Evolutionary conservation across 2,113 vertebrate genomes (phyloP).

Genomic region (Panthera leo): DNA sequence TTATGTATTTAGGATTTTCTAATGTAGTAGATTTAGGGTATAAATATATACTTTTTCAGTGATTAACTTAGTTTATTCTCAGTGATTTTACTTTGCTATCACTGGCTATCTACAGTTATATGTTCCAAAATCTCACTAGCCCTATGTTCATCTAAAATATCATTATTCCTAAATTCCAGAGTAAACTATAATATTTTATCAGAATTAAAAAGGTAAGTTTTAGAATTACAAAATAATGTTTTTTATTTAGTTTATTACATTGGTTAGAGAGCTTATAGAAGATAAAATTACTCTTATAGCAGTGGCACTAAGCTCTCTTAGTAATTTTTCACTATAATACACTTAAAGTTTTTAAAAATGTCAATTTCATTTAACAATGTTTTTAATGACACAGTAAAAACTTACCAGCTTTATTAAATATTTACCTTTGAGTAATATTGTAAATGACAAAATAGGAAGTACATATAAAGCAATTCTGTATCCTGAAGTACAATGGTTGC

Average conservation of each 20-base stretch:
- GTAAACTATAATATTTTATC: neutral
- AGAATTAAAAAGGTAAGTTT: neutral
- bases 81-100: neutral
- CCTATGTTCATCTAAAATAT: neutral
- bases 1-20: neutral
- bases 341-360: neutral
- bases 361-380: neutral
- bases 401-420: neutral
- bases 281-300: neutral
- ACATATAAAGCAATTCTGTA: neutral
- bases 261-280: neutral
- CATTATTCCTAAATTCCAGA: constrained; percentile 4
- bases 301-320: neutral
- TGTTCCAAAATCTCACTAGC: neutral
- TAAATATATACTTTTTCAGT: neutral
- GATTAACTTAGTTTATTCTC: neutral
- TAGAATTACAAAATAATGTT: neutral
- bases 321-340: neutral
- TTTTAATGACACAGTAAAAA: neutral
- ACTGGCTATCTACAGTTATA: neutral
- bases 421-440: neutral
- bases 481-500: neutral
- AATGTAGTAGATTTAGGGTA: neutral
- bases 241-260: neutral
- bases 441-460: neutral